A percentile compares a stretch with the other conserved stretches of the same genome.
Conservation (phyloP, 2,888 invertebrate species). For the Molorchus minor region DNA sequence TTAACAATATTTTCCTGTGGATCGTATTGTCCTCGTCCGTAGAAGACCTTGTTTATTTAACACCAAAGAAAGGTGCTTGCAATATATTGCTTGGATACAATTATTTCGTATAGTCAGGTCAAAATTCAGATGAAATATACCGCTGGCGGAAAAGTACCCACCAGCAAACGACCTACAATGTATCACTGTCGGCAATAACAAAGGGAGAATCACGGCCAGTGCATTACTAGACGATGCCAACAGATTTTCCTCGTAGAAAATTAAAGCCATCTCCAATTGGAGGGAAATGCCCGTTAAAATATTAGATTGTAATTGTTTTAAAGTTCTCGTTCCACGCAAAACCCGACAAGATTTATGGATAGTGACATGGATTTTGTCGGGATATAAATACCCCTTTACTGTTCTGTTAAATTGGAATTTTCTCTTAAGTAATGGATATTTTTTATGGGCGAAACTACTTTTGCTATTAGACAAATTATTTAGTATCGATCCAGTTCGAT, state of each 20-base stretch:
- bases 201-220: conserved; percentile 39
- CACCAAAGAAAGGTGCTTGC: too few species aligned
- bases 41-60: not conserved
- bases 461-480: too few species aligned
- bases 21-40: too few species aligned
- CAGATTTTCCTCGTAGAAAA: conserved; percentile 33
- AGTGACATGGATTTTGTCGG: conserved; percentile 29
- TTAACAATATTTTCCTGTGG: too few species aligned
- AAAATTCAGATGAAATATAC: not conserved
- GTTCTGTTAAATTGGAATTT: conserved; percentile 22
- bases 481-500: too few species aligned
- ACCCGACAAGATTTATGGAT: conserved; percentile 35
- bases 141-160: conserved; percentile 13
- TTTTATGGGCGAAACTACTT: too few species aligned
- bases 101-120: not conserved
- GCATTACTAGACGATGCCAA: conserved; percentile 36
- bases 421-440: conserved; percentile 22
- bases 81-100: too few species aligned
- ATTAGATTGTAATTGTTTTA: conserved; percentile 43
- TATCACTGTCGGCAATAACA: conserved; percentile 40
- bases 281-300: conserved; percentile 33
- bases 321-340: conserved; percentile 35
- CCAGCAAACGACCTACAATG: conserved; percentile 32
- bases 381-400: conserved; percentile 31
- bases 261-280: conserved; percentile 38